These are phyloP conservation scores for Albula glossodonta DNA, from an alignment of 2,113 vertebrate species.

Conservation along the genomic window DNA sequence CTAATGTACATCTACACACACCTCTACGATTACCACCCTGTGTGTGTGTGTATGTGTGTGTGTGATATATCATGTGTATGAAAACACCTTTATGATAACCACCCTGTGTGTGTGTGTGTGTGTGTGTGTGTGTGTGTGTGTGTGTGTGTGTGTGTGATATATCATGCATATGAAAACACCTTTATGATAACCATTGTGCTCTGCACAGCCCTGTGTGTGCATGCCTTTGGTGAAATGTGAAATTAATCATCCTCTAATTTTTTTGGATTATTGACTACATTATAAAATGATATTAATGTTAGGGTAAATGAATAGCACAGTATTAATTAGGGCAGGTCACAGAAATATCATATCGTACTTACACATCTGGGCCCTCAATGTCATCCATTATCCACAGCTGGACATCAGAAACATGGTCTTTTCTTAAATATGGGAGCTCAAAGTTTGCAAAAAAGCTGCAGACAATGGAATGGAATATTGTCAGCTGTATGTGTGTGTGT, in stretches of 20 bases:
- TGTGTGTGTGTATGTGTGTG: too few relatives aligned
- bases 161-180: too few relatives aligned
- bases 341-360: slow-evolving; percentile 44
- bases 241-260: too few relatives aligned
- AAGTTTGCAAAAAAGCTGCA: slow-evolving; percentile 73
- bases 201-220: not conserved
- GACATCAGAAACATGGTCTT: slow-evolving; percentile 61
- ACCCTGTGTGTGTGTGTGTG: too few relatives aligned
- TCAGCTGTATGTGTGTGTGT: not conserved
- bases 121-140: too few relatives aligned
- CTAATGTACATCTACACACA: too few relatives aligned
- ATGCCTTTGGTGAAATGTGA: not conserved
- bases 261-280: too few relatives aligned
- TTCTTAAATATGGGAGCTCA: slow-evolving; percentile 72
- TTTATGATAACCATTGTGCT: not conserved
- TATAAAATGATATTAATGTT: not conserved
- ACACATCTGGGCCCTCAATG: slow-evolving; percentile 59
- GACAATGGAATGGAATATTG: not conserved
- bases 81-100: too few relatives aligned
- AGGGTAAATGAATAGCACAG: not conserved
- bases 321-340: not conserved
- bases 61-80: too few relatives aligned
- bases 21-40: too few relatives aligned
- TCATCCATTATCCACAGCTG: slow-evolving; percentile 76
- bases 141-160: too few relatives aligned